Evolutionary conservation across 1,140 invertebrate genomes (phyloP).

Genomic region (Mamestra configurata): DNA sequence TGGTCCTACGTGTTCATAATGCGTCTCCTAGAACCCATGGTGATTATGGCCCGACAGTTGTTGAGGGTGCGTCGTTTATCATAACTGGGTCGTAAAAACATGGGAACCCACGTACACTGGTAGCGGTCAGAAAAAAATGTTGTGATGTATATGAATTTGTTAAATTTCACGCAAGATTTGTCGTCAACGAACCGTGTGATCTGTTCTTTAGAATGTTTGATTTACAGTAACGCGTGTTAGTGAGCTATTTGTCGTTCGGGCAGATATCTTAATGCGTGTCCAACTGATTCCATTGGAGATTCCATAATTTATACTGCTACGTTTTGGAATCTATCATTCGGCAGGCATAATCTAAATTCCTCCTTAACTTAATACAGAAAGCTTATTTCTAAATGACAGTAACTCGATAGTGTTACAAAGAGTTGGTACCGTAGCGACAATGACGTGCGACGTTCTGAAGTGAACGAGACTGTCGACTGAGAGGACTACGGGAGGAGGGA

Average conservation of each 20-base stretch:
- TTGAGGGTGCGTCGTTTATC: constrained; percentile 67
- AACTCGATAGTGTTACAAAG: constrained; percentile 14
- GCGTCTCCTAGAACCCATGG: constrained; percentile 66
- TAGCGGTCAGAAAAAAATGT: constrained; percentile 57
- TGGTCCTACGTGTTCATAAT: constrained; percentile 71
- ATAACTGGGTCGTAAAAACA: constrained; percentile 72
- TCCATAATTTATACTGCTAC: too few species aligned
- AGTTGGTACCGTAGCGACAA: constrained; percentile 3
- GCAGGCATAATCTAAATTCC: too few species aligned
- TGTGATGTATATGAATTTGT: constrained; percentile 64
- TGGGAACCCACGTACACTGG: constrained; percentile 65
- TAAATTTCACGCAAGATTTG: constrained; percentile 69
- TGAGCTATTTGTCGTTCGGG: background rate
- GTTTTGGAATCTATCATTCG: too few species aligned
- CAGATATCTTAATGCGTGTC: constrained; percentile 24
- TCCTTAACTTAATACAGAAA: too few species aligned
- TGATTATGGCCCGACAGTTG: constrained; percentile 55
- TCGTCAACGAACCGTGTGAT: constrained; percentile 47
- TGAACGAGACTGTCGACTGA: background rate
- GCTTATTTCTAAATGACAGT: background rate
- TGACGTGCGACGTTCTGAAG: constrained; percentile 25
- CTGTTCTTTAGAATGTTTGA: constrained; percentile 33
- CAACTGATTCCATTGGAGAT: background rate
- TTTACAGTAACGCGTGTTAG: constrained; percentile 37
- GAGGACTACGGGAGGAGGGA: background rate